A percentile compares a stretch with the other conserved stretches of the same genome.
These are phyloP conservation scores for Pseudopipra pipra DNA, from an alignment of 2,113 vertebrate genomes.

Conservation along the genomic window DNA sequence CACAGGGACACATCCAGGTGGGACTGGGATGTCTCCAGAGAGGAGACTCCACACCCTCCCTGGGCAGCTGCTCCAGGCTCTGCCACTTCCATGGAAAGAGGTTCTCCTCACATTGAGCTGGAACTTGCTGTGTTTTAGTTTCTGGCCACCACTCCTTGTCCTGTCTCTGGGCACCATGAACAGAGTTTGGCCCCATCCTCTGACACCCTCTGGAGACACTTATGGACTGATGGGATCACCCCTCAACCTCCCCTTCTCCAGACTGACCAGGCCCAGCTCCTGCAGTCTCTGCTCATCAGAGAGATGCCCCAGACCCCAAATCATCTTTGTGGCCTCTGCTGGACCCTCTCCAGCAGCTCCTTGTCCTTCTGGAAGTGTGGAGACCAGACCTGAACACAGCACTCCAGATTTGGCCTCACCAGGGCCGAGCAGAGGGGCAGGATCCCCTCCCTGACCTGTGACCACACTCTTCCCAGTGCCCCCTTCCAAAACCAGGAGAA, in stretches of 20 bases:
- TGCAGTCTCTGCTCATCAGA: neutral
- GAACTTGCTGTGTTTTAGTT: neutral
- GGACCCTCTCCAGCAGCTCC: neutral
- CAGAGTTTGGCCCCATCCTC: neutral
- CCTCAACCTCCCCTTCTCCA: neutral
- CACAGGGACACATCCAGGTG: neutral
- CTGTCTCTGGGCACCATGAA: neutral
- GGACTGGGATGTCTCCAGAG: neutral
- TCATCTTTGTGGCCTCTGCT: neutral
- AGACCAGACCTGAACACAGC: neutral
- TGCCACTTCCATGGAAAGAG: neutral
- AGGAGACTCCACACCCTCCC: neutral
- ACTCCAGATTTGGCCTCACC: neutral
- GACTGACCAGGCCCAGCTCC: neutral
- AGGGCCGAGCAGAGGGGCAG: neutral
- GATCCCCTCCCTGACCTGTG: neutral
- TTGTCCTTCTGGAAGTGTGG: neutral
- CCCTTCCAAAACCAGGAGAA: neutral
- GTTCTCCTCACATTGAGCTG: neutral
- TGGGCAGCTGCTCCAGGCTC: neutral
- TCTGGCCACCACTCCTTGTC: neutral
- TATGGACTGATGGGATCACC: neutral
- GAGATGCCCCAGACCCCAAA: neutral
- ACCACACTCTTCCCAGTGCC: neutral
- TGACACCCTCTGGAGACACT: neutral